A percentile compares a stretch with the other conserved stretches of the same genome.
These are phyloP conservation scores for Chiridota heheva DNA, from an alignment of 35 echinoderm and acorn worm species.

Conservation along the genomic window DNA sequence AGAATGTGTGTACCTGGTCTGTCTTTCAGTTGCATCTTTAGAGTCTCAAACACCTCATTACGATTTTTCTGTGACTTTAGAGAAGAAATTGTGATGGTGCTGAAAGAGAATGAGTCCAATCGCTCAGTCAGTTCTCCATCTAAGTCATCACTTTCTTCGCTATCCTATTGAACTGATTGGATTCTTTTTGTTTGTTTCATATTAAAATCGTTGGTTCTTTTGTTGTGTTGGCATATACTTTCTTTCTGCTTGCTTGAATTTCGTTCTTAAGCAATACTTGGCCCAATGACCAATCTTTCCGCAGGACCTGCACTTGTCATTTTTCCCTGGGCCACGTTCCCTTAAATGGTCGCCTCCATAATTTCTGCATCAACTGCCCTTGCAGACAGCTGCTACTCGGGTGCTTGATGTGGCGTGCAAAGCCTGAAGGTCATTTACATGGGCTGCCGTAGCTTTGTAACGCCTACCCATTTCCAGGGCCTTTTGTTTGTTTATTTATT, in stretches of 20 bases:
- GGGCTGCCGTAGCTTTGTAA: slow-evolving; percentile 40
- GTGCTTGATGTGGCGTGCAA: neutral
- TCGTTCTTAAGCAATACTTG: neutral
- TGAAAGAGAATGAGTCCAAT: slow-evolving; percentile 11
- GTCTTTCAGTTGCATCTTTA: slow-evolving; percentile 3
- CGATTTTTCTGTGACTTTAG: neutral
- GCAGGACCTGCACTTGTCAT: neutral
- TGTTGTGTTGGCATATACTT: neutral
- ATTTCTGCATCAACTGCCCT: slow-evolving; percentile 19
- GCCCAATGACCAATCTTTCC: slow-evolving; percentile 28
- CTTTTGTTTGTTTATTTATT: too few relatives aligned
- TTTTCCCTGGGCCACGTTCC: slow-evolving; percentile 1
- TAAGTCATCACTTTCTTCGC: neutral
- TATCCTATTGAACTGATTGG: neutral
- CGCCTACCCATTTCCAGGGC: slow-evolving; percentile 7
- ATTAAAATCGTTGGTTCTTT: neutral
- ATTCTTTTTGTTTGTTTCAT: neutral
- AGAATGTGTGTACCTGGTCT: neutral
- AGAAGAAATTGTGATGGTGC: neutral
- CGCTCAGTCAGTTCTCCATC: neutral
- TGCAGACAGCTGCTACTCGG: neutral
- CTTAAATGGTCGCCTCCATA: slow-evolving; percentile 19
- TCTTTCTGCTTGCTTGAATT: neutral
- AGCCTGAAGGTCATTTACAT: slow-evolving; percentile 25
- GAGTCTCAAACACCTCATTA: neutral